Conservation (phyloP, 1,140 invertebrate genomes). For the Callitettix versicolor region DNA sequence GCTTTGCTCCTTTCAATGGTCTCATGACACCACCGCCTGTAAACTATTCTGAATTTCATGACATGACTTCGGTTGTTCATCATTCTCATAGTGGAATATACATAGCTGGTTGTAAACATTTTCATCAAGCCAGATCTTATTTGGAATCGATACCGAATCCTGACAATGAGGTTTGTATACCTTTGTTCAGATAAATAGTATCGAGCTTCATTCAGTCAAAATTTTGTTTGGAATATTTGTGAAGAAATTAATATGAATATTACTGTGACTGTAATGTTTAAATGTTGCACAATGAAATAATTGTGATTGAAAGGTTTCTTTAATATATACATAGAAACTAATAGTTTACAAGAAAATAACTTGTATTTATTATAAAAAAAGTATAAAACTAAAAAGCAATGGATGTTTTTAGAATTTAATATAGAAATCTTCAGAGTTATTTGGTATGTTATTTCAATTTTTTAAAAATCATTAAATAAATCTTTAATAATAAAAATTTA, state of each 20-base stretch:
- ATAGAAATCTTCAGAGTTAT: too few species aligned
- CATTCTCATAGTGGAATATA: conserved; percentile 47
- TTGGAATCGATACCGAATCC: conserved; percentile 66
- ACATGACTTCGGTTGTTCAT: conserved; percentile 45
- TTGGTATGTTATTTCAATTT: too few species aligned
- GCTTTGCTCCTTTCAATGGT: conserved; percentile 78
- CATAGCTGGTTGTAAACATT: conserved; percentile 75
- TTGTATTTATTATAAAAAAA: neutral
- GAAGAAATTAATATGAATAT: neutral
- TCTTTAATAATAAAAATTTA: too few species aligned
- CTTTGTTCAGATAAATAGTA: too few species aligned
- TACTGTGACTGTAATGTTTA: neutral
- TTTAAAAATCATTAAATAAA: too few species aligned
- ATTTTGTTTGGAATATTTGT: too few species aligned
- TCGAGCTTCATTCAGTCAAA: too few species aligned
- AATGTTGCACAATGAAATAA: neutral
- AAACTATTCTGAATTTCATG: conserved; percentile 72
- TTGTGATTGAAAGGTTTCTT: neutral
- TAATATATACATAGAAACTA: neutral
- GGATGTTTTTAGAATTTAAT: too few species aligned
- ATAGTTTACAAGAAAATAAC: neutral
- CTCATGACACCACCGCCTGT: conserved; percentile 83
- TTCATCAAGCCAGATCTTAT: conserved; percentile 77
- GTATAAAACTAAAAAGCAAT: too few species aligned
- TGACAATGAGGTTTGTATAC: conserved; percentile 72